Conservation (phyloP, 1,140 invertebrate species). For the Adelges cooleyi region DNA sequence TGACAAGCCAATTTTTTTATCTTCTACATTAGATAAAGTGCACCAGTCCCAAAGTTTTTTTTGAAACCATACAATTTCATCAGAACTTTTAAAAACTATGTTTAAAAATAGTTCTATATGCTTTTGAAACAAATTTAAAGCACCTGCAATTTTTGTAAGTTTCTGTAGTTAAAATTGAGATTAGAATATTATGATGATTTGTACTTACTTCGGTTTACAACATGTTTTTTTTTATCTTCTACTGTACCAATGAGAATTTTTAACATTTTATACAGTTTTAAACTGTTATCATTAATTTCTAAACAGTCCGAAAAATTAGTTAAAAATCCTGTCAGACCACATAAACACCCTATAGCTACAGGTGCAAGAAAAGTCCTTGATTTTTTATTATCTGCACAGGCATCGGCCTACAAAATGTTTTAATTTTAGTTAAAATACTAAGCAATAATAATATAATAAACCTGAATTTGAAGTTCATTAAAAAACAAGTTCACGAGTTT, state of each 20-base stretch:
- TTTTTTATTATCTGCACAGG: neutral
- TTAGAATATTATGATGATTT: neutral
- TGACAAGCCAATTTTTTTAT: constrained; percentile 6
- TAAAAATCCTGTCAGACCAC: constrained; percentile 8
- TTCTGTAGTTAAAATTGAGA: neutral
- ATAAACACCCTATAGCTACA: neutral
- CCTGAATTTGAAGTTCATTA: neutral
- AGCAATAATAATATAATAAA: neutral
- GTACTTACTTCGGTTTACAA: constrained; percentile 3
- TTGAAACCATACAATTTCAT: constrained; percentile 1
- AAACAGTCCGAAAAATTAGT: neutral
- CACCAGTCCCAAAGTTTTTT: constrained; percentile 1
- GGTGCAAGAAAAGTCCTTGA: neutral
- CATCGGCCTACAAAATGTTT: neutral
- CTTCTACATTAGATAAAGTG: neutral
- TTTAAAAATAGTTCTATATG: constrained; percentile 5
- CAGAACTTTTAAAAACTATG: neutral
- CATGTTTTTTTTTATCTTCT: constrained; percentile 4
- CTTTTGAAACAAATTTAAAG: neutral
- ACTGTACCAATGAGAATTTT: constrained; percentile 3
- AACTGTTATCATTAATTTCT: neutral
- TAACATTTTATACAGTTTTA: neutral
- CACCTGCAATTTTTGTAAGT: neutral
- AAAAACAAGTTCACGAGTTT: constrained; percentile 4
- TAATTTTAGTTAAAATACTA: neutral